Evolutionary conservation across 2,888 invertebrate species (phyloP).

Genomic region (Hirudinaria manillensis): DNA sequence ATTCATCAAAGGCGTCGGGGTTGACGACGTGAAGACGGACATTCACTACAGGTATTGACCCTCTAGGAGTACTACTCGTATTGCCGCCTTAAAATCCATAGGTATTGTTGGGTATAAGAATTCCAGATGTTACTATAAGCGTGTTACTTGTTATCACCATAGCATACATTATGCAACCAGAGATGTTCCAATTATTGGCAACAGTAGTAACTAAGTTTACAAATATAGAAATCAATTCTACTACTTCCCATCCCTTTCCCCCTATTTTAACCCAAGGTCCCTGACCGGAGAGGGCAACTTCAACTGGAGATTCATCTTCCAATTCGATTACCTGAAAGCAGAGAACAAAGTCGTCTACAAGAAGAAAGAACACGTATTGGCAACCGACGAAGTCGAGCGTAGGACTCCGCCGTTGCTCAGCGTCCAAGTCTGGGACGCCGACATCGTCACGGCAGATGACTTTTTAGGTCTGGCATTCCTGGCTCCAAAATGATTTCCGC

Average conservation of each 20-base stretch:
- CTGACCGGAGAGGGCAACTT: slow-evolving; percentile 33
- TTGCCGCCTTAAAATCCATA: not conserved
- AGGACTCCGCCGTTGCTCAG: slow-evolving; percentile 66
- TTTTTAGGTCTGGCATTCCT: slow-evolving; percentile 61
- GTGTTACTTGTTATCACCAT: too few species aligned
- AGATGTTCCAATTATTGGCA: too few species aligned
- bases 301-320: slow-evolving; percentile 34
- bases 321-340: slow-evolving; percentile 30
- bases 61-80: too few species aligned
- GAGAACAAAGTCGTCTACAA: slow-evolving; percentile 30
- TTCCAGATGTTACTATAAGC: not conserved
- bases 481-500: not conserved
- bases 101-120: too few species aligned
- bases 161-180: too few species aligned
- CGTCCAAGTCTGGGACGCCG: slow-evolving; percentile 64
- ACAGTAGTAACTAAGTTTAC: too few species aligned
- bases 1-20: slow-evolving; percentile 42
- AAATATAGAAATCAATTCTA: not conserved
- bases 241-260: too few species aligned
- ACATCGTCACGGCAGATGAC: slow-evolving; percentile 67
- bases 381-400: slow-evolving; percentile 69
- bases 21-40: slow-evolving; percentile 43
- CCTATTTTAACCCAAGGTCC: slow-evolving; percentile 10
- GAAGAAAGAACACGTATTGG: slow-evolving; percentile 54
- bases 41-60: slow-evolving; percentile 43